These are phyloP conservation scores for Malacoraja senta DNA, from an alignment of 2,797 vertebrate species.

Conservation along the genomic window DNA sequence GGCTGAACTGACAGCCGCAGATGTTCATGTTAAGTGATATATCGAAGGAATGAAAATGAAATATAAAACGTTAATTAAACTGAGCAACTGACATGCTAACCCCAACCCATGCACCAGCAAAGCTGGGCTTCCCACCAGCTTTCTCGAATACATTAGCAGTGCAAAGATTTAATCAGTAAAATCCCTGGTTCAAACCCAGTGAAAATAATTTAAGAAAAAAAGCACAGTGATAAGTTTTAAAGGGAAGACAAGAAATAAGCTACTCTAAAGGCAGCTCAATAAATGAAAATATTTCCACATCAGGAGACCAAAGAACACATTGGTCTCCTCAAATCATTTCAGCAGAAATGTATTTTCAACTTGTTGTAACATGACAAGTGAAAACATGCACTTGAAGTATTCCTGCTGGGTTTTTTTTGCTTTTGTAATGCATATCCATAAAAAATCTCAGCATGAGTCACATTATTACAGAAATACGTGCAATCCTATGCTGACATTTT, in stretches of 20 bases:
- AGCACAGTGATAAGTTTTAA: background rate
- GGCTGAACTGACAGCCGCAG: background rate
- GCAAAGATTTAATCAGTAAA: slow-evolving; percentile 1
- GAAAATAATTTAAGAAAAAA: background rate
- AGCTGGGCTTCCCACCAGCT: background rate
- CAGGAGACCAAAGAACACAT: background rate
- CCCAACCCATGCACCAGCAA: background rate
- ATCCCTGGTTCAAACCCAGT: background rate
- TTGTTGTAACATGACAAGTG: background rate
- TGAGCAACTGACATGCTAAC: background rate
- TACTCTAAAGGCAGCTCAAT: background rate
- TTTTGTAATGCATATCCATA: background rate
- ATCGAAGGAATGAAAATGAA: background rate
- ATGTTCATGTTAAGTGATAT: background rate
- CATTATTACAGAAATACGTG: background rate
- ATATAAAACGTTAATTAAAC: background rate
- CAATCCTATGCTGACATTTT: background rate
- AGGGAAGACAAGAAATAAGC: background rate
- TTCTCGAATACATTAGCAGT: background rate
- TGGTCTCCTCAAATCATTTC: background rate
- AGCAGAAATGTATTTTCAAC: background rate
- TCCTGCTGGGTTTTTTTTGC: background rate
- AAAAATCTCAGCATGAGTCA: background rate
- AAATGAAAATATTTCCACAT: background rate
- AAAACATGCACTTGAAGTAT: background rate